Evolutionary conservation across 1,140 invertebrate species (phyloP), one percentile per base, ranked within the genome.

Genomic region (Manduca sexta): DNA sequence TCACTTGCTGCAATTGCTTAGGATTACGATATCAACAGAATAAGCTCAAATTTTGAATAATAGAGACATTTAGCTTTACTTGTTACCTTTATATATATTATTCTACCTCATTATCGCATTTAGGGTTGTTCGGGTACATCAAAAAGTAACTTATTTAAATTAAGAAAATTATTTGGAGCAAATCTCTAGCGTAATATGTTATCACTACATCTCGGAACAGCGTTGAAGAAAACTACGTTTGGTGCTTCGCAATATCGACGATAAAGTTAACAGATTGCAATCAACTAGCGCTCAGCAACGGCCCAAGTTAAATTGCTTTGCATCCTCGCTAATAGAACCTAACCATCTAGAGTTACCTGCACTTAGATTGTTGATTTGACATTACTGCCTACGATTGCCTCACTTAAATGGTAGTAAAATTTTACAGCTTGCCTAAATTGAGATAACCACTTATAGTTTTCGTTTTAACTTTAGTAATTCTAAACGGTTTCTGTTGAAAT

Each of bases 1-100:
- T 64, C 64, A 69, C 69, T 73, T 66, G 73, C 52, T 62, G 63
- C 72, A 68, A 69, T 75, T 70, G 72, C 68, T 72, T 68, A 75
- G 69, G 72, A 67, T 67, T 65, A 69, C 49, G 60, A 50, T 66
- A 64, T 62, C 52, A 69, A 63, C 52, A 50, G 59, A 52, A 64
- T 69, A 61, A 61, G 61, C 51, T 34, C 49, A 43, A 54, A 52
- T 56, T 53, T 48, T 56, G 55, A 56, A 66, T 62, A 56, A 60
- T 51, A 35, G n/a, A n/a, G n/a, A n/a, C n/a, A n/a, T n/a, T n/a
- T 26, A 26, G 21, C 21, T 8, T 26, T 26, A 26, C 8, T 26
- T 26, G 21, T n/a, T n/a, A n/a, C n/a, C n/a, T n/a, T n/a, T 26
- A 0, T 5, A 26, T 5, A 26, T 26, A 26, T 8, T 26, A 26